Evolutionary conservation across 2,113 vertebrate genomes (phyloP).

Genomic region (Eurypyga helias): DNA sequence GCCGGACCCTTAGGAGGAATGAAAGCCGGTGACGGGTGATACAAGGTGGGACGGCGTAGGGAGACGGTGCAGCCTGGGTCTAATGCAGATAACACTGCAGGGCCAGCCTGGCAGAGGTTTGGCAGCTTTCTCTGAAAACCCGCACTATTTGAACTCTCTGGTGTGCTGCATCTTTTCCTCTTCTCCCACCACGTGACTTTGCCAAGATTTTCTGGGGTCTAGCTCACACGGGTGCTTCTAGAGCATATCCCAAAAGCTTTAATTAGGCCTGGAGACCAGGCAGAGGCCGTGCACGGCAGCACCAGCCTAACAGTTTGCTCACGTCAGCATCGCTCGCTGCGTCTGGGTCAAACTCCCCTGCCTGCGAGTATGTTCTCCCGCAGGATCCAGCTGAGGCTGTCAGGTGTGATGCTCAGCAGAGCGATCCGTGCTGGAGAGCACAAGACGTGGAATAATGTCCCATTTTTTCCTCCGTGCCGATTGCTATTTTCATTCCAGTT

Average conservation of each 20-base stretch:
- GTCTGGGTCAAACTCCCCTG: not conserved
- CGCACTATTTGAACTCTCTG: not conserved
- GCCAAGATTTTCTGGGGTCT: not conserved
- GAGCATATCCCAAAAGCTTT: not conserved
- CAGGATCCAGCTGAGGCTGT: not conserved
- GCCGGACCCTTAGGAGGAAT: not conserved
- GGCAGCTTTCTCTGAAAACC: not conserved
- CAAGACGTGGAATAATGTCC: not conserved
- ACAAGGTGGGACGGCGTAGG: not conserved
- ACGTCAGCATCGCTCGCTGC: not conserved
- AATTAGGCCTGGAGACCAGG: not conserved
- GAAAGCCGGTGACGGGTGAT: not conserved
- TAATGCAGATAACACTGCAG: not conserved
- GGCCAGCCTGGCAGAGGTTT: not conserved
- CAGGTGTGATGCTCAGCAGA: not conserved
- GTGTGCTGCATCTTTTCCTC: not conserved
- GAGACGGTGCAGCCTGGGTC: not conserved
- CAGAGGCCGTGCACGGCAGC: not conserved
- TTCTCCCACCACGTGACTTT: not conserved
- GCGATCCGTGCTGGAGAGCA: not conserved
- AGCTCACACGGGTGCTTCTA: not conserved
- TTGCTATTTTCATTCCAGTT: not conserved
- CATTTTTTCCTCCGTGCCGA: not conserved
- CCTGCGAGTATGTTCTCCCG: not conserved
- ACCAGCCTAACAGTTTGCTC: not conserved